These are phyloP conservation scores for Calliphora vomitoria DNA, from an alignment of 2,888 invertebrate species.

Conservation along the genomic window DNA sequence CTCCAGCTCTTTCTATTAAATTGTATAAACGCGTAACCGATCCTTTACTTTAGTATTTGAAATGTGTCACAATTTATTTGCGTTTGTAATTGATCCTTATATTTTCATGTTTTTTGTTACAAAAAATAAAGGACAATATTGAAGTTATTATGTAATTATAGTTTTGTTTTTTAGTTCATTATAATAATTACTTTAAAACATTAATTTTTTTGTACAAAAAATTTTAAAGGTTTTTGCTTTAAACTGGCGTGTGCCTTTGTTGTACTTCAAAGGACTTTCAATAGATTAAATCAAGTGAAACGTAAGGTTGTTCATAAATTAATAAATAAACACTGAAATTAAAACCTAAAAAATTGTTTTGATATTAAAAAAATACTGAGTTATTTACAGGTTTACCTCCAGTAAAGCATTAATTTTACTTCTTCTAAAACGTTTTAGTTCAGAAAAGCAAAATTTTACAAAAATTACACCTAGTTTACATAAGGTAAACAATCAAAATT, in stretches of 20 bases:
- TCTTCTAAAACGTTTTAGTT: no score
- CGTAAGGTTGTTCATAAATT: not conserved
- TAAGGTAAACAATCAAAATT: not conserved
- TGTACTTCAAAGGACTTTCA: not conserved
- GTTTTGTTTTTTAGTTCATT: conserved; percentile 15
- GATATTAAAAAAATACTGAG: no score
- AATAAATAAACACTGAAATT: no score
- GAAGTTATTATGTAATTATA: conserved; percentile 35
- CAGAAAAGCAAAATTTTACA: not conserved
- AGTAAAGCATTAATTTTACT: no score
- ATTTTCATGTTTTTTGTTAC: not conserved
- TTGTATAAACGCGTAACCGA: not conserved
- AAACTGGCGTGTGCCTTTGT: conserved; percentile 15
- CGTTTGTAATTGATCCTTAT: conserved; percentile 38
- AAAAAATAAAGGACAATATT: not conserved
- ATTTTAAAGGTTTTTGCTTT: not conserved
- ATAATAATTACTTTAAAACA: conserved; percentile 30
- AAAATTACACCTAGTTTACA: not conserved
- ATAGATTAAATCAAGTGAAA: conserved; percentile 36
- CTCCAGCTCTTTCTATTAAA: not conserved
- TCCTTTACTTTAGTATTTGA: not conserved
- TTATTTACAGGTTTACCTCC: no score
- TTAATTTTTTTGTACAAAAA: not conserved
- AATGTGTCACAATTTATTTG: conserved; percentile 33
- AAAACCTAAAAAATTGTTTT: no score